These are phyloP conservation scores for Leucophenga varia DNA, from an alignment of 1,140 invertebrate species.

Conservation along the genomic window DNA sequence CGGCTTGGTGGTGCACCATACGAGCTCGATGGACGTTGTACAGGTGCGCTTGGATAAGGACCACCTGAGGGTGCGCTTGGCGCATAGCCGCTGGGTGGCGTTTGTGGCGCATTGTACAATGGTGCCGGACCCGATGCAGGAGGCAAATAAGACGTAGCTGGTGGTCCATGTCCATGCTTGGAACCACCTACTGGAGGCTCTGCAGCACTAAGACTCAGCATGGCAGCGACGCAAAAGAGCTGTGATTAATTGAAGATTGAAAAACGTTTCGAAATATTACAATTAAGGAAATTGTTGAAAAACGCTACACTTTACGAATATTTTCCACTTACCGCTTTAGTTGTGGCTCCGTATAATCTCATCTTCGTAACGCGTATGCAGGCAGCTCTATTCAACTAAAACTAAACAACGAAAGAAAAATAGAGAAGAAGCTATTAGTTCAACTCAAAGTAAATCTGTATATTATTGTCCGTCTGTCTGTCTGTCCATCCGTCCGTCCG, in stretches of 20 bases:
- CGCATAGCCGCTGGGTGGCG: constrained; percentile 14
- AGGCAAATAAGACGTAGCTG: constrained; percentile 44
- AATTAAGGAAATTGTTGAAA: too few species aligned
- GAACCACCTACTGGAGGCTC: constrained; percentile 3
- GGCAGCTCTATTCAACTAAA: constrained; percentile 5
- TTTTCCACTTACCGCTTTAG: too few species aligned
- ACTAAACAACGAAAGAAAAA: constrained; percentile 9
- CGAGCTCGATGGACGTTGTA: constrained; percentile 54
- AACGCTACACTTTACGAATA: too few species aligned
- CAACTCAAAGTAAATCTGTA: too few species aligned
- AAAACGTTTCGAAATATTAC: too few species aligned
- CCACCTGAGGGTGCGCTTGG: constrained; percentile 23
- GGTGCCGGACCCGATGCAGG: constrained; percentile 52
- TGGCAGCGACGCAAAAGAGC: constrained; percentile 35
- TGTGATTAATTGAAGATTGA: constrained; percentile 8
- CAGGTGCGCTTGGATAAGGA: constrained; percentile 48
- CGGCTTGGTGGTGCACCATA: constrained; percentile 57
- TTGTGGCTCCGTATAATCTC: too few species aligned
- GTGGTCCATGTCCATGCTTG: constrained; percentile 39
- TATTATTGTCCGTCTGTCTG: background rate
- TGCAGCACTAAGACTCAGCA: constrained; percentile 14
- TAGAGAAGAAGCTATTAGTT: constrained; percentile 7
- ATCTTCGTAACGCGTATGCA: background rate
- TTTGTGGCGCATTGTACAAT: constrained; percentile 37
- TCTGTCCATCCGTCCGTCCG: background rate